Evolutionary conservation across 2,113 vertebrate genomes (phyloP), one percentile per base, ranked within the genome.

Genomic region (Xiphophorus couchianus): DNA sequence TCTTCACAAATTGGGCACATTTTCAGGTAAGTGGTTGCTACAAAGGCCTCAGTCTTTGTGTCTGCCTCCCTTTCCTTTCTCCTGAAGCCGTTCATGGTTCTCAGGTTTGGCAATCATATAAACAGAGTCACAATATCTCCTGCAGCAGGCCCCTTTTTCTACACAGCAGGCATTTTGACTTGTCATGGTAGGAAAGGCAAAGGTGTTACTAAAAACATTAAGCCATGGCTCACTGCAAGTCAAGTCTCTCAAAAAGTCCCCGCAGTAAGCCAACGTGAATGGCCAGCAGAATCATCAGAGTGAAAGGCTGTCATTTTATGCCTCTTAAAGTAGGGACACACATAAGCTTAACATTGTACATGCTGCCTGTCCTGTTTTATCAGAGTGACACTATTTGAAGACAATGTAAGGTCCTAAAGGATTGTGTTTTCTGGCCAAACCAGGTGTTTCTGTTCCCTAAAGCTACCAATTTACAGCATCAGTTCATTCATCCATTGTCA

Each of bases 201-300:
- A 71, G 51, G 62, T 81, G 29, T 75, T 71, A 25, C 63, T 81
- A 71, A 79, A 79, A 74, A 69, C 44, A 69, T 63, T 64, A 73
- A 39, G 51, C 37, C 61, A 74, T 64, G 70, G 30, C 64, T 79
- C 71, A 68, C 54, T 54, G 69, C 39, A 69, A 64, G 30, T 74
- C 71, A 69, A 69, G 66, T 60, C 31, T 69, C 62, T n/a, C 54
- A 72, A 37, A 44, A 25, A 78, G 70, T 69, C 66, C 39, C 78
- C 42, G 31, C 61, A 80, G 62, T 28, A 35, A 69, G 44, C 42
- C 31, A 80, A 61, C 71, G 37, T 58, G 61, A 74, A 42, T 44
- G 63, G 37, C 31, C 68, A 37, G 62, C 31, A 70, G 48, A 69
- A 29, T 33, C 42, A 9, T 29, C 28, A 54, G 4, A 33, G 29